Base-by-base conservation (phyloP, 2,888 invertebrate genomes). In the Shargacucullia verbasci region DNA sequence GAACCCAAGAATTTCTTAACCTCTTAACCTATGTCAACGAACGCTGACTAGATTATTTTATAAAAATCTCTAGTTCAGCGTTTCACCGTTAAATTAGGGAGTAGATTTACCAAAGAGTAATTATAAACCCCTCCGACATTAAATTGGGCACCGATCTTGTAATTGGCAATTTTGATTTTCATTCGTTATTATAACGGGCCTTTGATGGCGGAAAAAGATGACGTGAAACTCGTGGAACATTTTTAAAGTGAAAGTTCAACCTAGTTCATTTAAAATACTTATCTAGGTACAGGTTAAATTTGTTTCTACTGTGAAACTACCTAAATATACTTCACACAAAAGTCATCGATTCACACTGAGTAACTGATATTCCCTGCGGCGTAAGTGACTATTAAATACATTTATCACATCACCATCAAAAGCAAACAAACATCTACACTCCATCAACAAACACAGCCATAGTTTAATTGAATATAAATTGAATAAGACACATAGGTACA, bases 161-260 rank as follows among this genome's bases (percentile, higher is more conserved):
- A 65, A 69, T 61, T 59, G 56, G 12, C 54, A 69, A 61, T 73
- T 56, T 69, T 40, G 64, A 53, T 70, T 60, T 48, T 59, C 55
- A 54, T 70, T 56, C 63, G 38, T 40, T 45, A 52, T 49, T 62
- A 4, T 55, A 56, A 44, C 37, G 11, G 38, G 33, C 31, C 43
- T 65, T 70, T 70, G 64, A 63, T 34, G 44, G 9, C 31, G 31
- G 49, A 55, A 57, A 66, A 45, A 55, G 12, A 13, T 20, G 27
- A 44, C n/a, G 20, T 35, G 31, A 53, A 49, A 47, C 8, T 12
- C 13, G 25, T 12, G 8, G 34, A 33, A 33, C 33, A 33, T 8
- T 3, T 29, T 33, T 2, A 33, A 10, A 11, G n/a, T 33, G 11
- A 33, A 11, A 11, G 8, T 33, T 20, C 20, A 20, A 20, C 20